Evolutionary conservation across 1,140 invertebrate genomes (phyloP), one percentile per base, ranked within the genome.

Genomic region (Pseudomyrmex flavicornis): DNA sequence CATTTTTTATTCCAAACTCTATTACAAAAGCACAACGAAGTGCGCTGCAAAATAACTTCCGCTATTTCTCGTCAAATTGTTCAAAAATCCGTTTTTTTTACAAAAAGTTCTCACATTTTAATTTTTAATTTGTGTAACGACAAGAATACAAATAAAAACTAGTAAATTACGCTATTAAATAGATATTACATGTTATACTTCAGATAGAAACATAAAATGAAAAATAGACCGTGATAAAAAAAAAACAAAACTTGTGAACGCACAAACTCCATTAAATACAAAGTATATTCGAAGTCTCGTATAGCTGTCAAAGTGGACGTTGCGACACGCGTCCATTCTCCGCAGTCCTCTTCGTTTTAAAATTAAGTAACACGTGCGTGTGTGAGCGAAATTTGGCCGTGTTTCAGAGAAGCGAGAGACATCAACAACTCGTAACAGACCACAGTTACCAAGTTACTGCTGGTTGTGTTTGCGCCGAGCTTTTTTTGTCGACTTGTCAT

Each of bases 341-440:
- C 5, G 35, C 35, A 35, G 35, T 4, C 13, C 13, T 63, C 7
- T 22, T 17, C 52, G 54, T 88, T 72, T 85, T 85, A 88, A 88
- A 88, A 88, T 88, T 88, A 83, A 82, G 80, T 85, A 54, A 54
- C 46, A 73, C 44, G 54, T 63, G 76, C 22, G 26, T 17, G 65
- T 62, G 62, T 70, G 35, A 35, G 50, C 58, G 70, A 70, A 68
- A 88, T 82, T 68, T 88, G 83, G 86, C 86, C 46, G 48, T 10
- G 66, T 58, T 22, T 85, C 87, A 85, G 85, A 75, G 7, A n/a
- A 26, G 22, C 54, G 48, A 50, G n/a, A 52, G 61, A 44, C 65
- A 50, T 82, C 75, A 82, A 85, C 82, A 88, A 56, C 44, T 61
- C 20, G 8, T 15, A 70, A 35, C 35, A 7, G 35, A 1, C 8